phyloP scores from a whole-genome alignment of 2,797 vertebrate genomes.

The Catharus ustulatus region DNA sequence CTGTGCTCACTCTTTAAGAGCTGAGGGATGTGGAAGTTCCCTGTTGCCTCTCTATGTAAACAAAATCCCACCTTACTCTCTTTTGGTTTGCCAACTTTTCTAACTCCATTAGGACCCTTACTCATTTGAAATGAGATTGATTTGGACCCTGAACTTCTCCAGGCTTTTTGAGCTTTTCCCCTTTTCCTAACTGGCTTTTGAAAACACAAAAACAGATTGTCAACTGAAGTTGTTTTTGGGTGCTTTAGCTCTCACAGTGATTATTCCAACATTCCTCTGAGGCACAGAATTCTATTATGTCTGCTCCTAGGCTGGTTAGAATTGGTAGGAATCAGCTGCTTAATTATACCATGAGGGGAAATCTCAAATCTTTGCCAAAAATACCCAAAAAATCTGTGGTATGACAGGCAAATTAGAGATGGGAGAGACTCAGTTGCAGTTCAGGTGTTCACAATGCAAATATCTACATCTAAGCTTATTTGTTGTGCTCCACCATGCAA shows the following conservation, averaged over 20 bases:
- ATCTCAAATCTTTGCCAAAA: not conserved
- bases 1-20: not conserved
- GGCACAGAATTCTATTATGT: not conserved
- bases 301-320: not conserved
- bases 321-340: not conserved
- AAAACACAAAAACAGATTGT: not conserved
- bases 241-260: not conserved
- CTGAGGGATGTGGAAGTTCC: not conserved
- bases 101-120: not conserved
- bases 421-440: not conserved
- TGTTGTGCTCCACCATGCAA: not conserved
- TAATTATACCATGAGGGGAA: not conserved
- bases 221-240: not conserved
- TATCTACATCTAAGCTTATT: not conserved
- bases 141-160: not conserved
- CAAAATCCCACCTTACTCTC: not conserved
- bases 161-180: not conserved
- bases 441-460: not conserved
- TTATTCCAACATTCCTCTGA: not conserved
- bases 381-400: not conserved
- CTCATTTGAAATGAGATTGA: not conserved
- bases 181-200: not conserved
- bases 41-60: not conserved
- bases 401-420: not conserved
- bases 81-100: not conserved